Evolutionary conservation across 2,113 vertebrate species (phyloP), one percentile per base, ranked within the genome.

Genomic region (Proterorhinus semilunaris): DNA sequence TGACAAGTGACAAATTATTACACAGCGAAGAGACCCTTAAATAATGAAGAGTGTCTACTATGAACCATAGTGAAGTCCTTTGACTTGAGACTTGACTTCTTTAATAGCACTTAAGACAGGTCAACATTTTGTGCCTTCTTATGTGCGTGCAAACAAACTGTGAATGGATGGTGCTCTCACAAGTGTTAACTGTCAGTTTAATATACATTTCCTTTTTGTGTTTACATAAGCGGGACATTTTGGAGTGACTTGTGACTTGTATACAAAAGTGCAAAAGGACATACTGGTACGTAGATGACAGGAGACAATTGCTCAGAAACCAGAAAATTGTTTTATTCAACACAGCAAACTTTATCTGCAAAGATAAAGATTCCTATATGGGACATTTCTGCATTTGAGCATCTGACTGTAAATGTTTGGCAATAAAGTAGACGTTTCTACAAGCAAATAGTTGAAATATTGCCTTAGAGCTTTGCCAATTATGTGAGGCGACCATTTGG

Each of bases 21-120:
- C 54, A 81, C 12, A 62, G 69, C 70, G 53, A 83, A 12, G 70
- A 15, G 63, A 44, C 43, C 13, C 68, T 75, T 62, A 68, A 71
- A 75, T 86, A 63, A 61, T 44, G 13, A 50, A 10, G 10, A 63
- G 16, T 8, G 27, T 15, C 42, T 15, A 54, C 16, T 10, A 5
- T 2, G 52, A 54, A 6, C 9, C 1, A 21, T 21, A 36, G 27
- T 21, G 10, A 21, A 54, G 10, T 54, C 15, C 11, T 16, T 16
- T 8, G 51, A 54, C 11, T 9, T 8, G 3, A 36, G 27, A 36
- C 27, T 36, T 36, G 27, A 36, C 27, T 36, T 36, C 4, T 36
- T 36, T 36, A 36, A 36, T 36, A 36, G 27, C 27, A 36, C 27
- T 36, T 36, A 36, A 36, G 27, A 36, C 27, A 36, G 27, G 27